A percentile compares a stretch with the other conserved stretches of the same genome.
Evolutionary conservation across 2,888 invertebrate species (phyloP).

Genomic region (Leuctra nigra): DNA sequence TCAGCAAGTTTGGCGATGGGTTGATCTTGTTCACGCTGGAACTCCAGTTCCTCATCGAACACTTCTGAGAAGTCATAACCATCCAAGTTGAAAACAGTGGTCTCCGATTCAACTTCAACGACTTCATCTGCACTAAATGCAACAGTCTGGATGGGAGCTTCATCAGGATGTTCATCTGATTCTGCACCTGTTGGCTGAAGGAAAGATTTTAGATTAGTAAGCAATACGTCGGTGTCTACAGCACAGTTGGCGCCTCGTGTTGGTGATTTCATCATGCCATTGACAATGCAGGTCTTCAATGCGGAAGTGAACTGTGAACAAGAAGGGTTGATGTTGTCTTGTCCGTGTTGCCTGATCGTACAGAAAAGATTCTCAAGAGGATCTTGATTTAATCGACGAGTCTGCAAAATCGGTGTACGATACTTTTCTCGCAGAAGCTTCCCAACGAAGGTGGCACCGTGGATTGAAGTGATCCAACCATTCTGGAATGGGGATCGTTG

Average conservation of each 20-base stretch:
- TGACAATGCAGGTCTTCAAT: not conserved
- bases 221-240: not conserved
- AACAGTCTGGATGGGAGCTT: too few species aligned
- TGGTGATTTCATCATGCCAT: not conserved
- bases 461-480: not conserved
- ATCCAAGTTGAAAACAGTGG: too few species aligned
- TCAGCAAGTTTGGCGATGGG: too few species aligned
- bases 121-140: too few species aligned
- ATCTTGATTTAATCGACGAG: not conserved
- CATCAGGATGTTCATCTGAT: too few species aligned
- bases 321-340: slow-evolving; percentile 1
- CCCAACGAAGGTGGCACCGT: not conserved
- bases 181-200: too few species aligned
- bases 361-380: not conserved
- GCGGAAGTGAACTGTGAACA: slow-evolving; percentile 2
- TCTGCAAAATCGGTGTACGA: not conserved
- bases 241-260: not conserved
- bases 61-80: too few species aligned
- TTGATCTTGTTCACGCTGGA: too few species aligned
- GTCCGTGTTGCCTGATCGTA: not conserved
- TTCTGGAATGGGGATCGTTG: slow-evolving; percentile 2
- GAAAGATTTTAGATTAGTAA: not conserved
- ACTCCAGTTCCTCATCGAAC: too few species aligned
- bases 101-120: too few species aligned
- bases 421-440: not conserved